phyloP scores from a whole-genome alignment of 2,797 vertebrate genomes.

The Pseudochirops cupreus region DNA sequence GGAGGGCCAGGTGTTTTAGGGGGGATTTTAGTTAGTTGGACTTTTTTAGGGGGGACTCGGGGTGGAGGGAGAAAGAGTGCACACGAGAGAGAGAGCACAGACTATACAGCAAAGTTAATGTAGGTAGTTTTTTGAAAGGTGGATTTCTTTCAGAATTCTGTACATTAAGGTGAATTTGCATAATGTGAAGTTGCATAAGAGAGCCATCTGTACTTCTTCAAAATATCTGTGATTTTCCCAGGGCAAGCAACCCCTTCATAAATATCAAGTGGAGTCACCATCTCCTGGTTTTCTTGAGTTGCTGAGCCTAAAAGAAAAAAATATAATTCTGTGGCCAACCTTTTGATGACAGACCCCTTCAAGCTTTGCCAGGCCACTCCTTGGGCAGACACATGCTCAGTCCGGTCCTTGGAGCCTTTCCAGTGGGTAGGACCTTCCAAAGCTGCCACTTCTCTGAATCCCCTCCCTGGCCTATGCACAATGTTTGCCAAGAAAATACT shows the following conservation, averaged over 20 bases:
- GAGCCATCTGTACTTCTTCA: neutral
- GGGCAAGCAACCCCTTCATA: neutral
- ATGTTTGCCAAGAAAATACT: neutral
- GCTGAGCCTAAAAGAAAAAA: neutral
- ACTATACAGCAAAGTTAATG: neutral
- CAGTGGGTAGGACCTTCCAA: neutral
- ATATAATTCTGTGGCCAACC: neutral
- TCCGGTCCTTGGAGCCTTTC: neutral
- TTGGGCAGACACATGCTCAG: neutral
- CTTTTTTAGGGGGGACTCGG: neutral
- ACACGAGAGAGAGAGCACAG: too few species aligned
- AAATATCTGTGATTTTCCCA: neutral
- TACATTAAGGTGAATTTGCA: neutral
- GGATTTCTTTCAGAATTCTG: neutral
- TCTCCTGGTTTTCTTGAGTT: neutral
- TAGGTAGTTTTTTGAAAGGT: neutral
- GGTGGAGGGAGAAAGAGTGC: too few species aligned
- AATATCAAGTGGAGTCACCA: neutral
- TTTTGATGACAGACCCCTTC: neutral
- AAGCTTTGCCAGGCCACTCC: neutral
- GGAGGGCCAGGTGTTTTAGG: neutral
- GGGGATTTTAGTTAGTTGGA: neutral
- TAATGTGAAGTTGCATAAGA: neutral
- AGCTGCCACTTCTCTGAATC: neutral
- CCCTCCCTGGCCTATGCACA: neutral